Conservation (phyloP, 2,113 vertebrate species). For the Microtus ochrogaster region DNA sequence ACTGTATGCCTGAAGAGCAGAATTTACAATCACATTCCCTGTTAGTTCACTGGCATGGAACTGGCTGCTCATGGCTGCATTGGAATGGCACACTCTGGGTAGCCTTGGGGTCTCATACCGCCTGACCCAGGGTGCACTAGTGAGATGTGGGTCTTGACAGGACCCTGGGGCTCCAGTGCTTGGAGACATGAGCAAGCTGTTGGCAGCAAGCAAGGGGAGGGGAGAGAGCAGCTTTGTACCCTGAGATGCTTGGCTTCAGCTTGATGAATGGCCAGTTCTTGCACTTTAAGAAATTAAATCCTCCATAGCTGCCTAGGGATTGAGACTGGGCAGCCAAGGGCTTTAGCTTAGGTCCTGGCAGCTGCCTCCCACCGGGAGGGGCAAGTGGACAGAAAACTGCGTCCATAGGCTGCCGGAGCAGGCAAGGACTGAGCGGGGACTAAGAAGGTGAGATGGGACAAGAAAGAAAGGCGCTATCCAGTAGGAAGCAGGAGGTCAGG, state of each 20-base stretch:
- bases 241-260: background rate
- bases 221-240: background rate
- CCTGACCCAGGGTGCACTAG: background rate
- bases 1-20: background rate
- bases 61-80: background rate
- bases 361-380: background rate
- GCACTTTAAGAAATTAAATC: conserved; percentile 69
- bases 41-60: background rate
- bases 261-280: conserved; percentile 33
- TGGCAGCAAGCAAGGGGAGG: fast-evolving
- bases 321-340: background rate
- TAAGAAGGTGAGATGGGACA: background rate
- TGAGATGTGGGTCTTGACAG: background rate
- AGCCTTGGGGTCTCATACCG: fast-evolving
- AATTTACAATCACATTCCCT: background rate
- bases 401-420: background rate
- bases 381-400: background rate
- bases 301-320: background rate
- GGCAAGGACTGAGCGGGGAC: background rate
- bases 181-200: background rate
- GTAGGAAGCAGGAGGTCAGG: background rate
- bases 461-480: too few relatives aligned
- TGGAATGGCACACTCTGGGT: background rate
- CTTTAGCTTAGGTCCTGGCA: background rate
- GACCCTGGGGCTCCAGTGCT: background rate